Evolutionary conservation across 2,797 vertebrate genomes (phyloP).

Genomic region (Hippocampus kuda): DNA sequence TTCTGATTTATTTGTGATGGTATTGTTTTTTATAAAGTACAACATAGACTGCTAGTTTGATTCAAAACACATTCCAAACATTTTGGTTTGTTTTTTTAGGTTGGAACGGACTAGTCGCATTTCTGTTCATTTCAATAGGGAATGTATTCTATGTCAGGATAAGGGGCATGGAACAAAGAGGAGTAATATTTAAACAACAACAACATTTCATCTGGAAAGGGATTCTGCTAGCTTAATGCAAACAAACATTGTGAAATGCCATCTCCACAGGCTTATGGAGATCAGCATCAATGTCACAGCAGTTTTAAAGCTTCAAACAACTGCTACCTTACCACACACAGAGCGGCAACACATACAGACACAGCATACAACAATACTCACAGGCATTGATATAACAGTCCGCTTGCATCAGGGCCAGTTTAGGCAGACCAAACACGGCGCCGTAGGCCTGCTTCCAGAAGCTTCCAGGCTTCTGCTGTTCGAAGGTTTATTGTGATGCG

Average conservation of each 20-base stretch:
- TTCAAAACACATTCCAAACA: too few relatives aligned
- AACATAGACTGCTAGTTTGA: too few relatives aligned
- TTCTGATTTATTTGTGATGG: too few relatives aligned
- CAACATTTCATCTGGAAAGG: too few relatives aligned
- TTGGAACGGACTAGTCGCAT: too few relatives aligned
- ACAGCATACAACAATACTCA: background rate
- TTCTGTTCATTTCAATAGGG: too few relatives aligned
- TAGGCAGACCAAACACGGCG: background rate
- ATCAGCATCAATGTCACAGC: background rate
- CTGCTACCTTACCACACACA: background rate
- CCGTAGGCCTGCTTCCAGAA: background rate
- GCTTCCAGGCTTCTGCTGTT: background rate
- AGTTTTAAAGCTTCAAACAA: background rate
- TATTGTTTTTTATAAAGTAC: too few relatives aligned
- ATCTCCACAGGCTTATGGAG: background rate
- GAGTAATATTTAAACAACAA: too few relatives aligned
- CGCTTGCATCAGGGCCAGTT: background rate
- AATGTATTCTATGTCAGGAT: too few relatives aligned
- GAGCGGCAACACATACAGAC: background rate
- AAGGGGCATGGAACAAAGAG: too few relatives aligned
- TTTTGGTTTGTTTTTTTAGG: too few relatives aligned
- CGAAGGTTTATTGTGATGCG: conserved; percentile 30
- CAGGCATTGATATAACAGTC: background rate
- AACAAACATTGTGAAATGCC: background rate
- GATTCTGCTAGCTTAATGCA: too few relatives aligned